A percentile compares a stretch with the other conserved stretches of the same genome.
phyloP scores from a whole-genome alignment of 2,797 vertebrate genomes.

The Liparis tanakae region DNA sequence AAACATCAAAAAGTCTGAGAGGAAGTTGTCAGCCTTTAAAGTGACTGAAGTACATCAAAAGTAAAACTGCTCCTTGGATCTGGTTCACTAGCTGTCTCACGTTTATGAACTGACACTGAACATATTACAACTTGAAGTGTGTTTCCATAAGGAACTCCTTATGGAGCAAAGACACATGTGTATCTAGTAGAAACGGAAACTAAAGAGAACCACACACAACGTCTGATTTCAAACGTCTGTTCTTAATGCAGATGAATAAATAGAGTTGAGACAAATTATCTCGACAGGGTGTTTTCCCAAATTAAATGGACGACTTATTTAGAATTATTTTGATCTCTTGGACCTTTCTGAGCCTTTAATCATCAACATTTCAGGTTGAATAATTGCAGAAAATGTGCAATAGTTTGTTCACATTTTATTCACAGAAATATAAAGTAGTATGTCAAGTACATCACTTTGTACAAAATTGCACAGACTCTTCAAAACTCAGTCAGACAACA shows the following conservation, averaged over 20 bases:
- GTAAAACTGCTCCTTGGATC: slow-evolving; percentile 5
- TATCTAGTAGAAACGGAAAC: slow-evolving; percentile 1
- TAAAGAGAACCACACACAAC: not conserved
- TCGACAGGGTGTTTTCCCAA: not conserved
- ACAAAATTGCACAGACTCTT: slow-evolving; percentile 87
- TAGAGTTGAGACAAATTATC: not conserved
- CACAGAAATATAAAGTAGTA: slow-evolving; percentile 89
- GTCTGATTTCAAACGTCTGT: not conserved
- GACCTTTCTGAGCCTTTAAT: slow-evolving; percentile 3
- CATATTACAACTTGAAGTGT: not conserved
- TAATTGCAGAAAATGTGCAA: slow-evolving; percentile 16
- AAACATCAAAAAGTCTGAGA: slow-evolving; percentile 1
- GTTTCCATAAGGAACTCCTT: not conserved
- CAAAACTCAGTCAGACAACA: slow-evolving; percentile 81
- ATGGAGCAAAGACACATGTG: not conserved
- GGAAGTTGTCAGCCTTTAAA: not conserved
- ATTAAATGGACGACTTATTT: not conserved
- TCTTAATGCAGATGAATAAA: slow-evolving; percentile 7
- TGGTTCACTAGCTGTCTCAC: not conserved
- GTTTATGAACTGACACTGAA: not conserved
- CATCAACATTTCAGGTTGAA: slow-evolving; percentile 1
- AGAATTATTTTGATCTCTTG: not conserved
- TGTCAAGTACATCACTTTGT: slow-evolving; percentile 86
- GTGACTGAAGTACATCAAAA: not conserved
- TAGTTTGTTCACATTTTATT: slow-evolving; percentile 83